A percentile compares a stretch with the other conserved stretches of the same genome.
Evolutionary conservation across 2,797 vertebrate genomes (phyloP).

Genomic region (Carduelis carduelis): DNA sequence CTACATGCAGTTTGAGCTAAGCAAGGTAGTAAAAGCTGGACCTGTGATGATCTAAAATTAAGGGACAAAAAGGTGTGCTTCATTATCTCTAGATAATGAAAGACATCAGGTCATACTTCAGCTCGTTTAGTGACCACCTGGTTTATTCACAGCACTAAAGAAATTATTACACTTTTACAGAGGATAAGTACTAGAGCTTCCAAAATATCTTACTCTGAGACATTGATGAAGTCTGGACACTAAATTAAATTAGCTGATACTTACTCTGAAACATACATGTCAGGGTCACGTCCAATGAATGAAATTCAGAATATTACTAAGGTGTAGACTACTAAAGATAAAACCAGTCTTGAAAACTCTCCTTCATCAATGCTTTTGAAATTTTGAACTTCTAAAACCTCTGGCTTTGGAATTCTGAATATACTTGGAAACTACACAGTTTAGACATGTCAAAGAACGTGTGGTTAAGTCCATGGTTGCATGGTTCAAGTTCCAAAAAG

Average conservation of each 20-base stretch:
- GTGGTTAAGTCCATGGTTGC: background rate
- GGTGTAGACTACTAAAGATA: background rate
- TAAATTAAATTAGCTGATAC: background rate
- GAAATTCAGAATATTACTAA: background rate
- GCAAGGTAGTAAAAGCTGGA: background rate
- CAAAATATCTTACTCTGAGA: background rate
- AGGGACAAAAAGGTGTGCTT: background rate
- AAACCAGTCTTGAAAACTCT: background rate
- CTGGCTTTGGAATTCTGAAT: background rate
- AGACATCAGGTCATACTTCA: background rate
- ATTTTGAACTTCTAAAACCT: background rate
- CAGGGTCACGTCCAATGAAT: background rate
- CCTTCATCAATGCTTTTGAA: background rate
- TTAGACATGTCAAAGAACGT: background rate
- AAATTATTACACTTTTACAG: background rate
- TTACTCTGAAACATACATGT: background rate
- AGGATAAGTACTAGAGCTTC: background rate
- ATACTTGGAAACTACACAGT: background rate
- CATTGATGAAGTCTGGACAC: background rate
- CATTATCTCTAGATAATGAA: background rate
- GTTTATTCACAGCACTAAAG: background rate
- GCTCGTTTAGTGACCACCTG: background rate
- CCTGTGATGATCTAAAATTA: background rate
- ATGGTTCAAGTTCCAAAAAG: background rate
- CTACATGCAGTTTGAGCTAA: background rate